phyloP scores from a whole-genome alignment of 1,140 invertebrate species.

The Magallana gigas region DNA sequence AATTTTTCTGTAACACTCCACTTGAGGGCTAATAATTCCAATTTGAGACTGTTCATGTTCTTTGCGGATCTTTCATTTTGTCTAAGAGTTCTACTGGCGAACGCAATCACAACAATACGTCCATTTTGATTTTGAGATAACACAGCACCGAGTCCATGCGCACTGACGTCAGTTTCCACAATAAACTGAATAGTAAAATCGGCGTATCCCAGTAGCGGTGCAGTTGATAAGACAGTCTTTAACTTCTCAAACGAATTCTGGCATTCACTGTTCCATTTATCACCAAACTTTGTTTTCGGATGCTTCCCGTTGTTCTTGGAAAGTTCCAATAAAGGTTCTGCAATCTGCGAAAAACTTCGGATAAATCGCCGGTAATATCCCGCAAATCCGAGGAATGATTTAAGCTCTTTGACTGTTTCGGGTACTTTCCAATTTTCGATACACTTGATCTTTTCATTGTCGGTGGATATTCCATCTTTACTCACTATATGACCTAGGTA shows the following conservation, averaged over 20 bases:
- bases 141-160: slow-evolving; percentile 64
- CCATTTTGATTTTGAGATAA: slow-evolving; percentile 55
- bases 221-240: no score
- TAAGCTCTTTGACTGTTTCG: slow-evolving; percentile 9
- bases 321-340: no score
- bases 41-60: slow-evolving; percentile 37
- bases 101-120: slow-evolving; percentile 39
- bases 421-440: slow-evolving; percentile 26
- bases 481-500: slow-evolving; percentile 36
- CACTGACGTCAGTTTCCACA: slow-evolving; percentile 56
- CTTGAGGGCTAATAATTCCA: slow-evolving; percentile 52
- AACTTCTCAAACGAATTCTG: no score
- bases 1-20: slow-evolving; percentile 59
- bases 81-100: slow-evolving; percentile 44
- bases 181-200: no score
- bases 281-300: no score
- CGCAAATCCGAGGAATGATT: slow-evolving; percentile 42
- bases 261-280: no score
- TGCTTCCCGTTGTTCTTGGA: no score
- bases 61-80: slow-evolving; percentile 31
- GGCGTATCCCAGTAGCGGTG: no score
- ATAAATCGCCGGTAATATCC: slow-evolving; percentile 43
- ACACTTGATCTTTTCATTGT: slow-evolving; percentile 62
- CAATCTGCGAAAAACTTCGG: no score
- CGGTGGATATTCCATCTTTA: slow-evolving; percentile 57